Base-by-base conservation (phyloP, 2,113 vertebrate species). In the Rallus limicola region DNA sequence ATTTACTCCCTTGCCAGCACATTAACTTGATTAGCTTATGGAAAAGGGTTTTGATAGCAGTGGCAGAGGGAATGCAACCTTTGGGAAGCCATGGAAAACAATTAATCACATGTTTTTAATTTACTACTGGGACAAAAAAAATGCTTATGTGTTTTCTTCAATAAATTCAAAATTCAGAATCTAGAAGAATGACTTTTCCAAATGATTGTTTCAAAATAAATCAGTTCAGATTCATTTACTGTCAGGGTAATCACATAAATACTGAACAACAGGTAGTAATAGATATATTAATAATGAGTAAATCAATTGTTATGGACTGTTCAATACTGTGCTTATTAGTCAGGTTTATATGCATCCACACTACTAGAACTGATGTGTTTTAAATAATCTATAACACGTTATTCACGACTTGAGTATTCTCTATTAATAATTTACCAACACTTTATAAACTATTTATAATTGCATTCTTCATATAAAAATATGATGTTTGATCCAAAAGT, bases 381-480 rank as follows among this genome's bases (percentile, higher is more conserved):
- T 96, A 94, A 96, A 96, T 96, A 93, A 96, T 92, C 96, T 93
- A 95, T 92, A 97, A 89, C 88, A 31, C 79, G 74, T 91, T 95
- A 92, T 93, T 95, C 88, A 93, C 87, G 36, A 85, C 70, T 93
- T 71, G 55, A 86, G 71, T 69, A 91, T 95, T 92, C 65, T 53
- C 31, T 72, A 91, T 93, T 92, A 94, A 95, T 96, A 94, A 96
- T 96, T 94, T 93, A 96, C 14, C 34, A 94, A 87, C n/a, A n/a
- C 69, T 91, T 93, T 92, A 95, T 95, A 94, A 96, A 95, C 77
- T 96, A 96, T 95, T 97, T 63, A 93, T 95, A 95, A 95, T 87
- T 67, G 81, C 59, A 59, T 91, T 76, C 77, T 87, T 96, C 70
- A 55, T 79, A 75, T 65, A 69, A 93, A 96, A 93, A 85, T 55